phyloP scores from a whole-genome alignment of 2,888 invertebrate species.

The Neoascia interrupta region DNA sequence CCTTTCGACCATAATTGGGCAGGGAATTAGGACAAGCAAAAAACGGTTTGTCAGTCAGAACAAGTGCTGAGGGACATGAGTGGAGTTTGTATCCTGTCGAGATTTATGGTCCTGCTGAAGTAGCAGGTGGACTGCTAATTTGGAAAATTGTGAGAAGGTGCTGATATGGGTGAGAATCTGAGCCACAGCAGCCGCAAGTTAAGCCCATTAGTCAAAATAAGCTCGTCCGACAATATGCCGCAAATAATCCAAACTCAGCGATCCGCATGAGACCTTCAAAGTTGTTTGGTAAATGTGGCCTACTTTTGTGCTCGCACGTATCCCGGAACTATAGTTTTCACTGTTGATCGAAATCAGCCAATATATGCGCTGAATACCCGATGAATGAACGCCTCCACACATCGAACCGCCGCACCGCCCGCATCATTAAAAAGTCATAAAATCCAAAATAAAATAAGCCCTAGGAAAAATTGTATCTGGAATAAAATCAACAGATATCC shows the following conservation, averaged over 20 bases:
- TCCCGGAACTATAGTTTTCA: constrained; percentile 9
- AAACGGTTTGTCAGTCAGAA: neutral
- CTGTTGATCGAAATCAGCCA: constrained; percentile 36
- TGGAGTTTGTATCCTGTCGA: neutral
- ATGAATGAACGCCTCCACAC: neutral
- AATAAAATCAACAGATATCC: constrained; percentile 64
- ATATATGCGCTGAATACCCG: constrained; percentile 6
- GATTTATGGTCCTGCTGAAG: neutral
- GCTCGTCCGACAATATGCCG: neutral
- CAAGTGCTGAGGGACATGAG: too few species aligned
- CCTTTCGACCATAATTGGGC: constrained; percentile 27
- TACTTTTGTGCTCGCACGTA: too few species aligned
- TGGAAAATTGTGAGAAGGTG: too few species aligned
- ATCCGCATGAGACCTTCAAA: too few species aligned
- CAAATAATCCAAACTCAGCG: too few species aligned
- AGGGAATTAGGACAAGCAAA: too few species aligned
- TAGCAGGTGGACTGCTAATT: too few species aligned
- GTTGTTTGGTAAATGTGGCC: too few species aligned
- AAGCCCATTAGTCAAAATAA: neutral
- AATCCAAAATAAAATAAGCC: constrained; percentile 51
- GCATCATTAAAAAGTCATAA: constrained; percentile 58
- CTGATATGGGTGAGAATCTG: too few species aligned
- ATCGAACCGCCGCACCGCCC: neutral
- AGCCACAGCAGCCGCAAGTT: neutral
- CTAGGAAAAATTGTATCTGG: constrained; percentile 49